These are phyloP conservation scores for Taurulus bubalis DNA, from an alignment of 2,113 vertebrate species.

Conservation along the genomic window DNA sequence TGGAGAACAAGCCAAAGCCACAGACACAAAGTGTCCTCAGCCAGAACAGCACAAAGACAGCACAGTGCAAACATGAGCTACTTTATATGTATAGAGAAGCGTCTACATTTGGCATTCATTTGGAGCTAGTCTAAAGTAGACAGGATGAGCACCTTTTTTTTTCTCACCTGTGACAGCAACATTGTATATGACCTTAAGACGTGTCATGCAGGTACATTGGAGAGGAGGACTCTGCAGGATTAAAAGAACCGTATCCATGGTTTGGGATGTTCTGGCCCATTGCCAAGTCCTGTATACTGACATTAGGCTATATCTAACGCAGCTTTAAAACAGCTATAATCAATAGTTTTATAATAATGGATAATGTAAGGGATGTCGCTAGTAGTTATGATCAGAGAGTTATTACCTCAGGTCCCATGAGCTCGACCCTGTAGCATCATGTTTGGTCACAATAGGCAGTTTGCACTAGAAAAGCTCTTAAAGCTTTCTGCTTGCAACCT, in stretches of 20 bases:
- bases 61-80: constrained; percentile 23
- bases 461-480: not conserved
- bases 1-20: not conserved
- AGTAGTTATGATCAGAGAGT: not conserved
- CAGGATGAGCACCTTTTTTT: constrained; percentile 32
- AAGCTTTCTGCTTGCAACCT: not conserved
- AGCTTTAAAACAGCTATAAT: not conserved
- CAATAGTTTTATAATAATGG: not conserved
- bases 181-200: constrained; percentile 32
- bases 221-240: not conserved
- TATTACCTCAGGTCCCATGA: not conserved
- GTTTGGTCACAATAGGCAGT: not conserved
- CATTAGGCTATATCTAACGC: not conserved
- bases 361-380: not conserved
- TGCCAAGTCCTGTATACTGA: not conserved
- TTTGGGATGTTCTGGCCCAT: not conserved
- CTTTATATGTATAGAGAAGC: constrained; percentile 59
- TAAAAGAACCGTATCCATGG: not conserved
- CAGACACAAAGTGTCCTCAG: not conserved
- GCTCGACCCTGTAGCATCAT: not conserved
- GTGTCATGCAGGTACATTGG: not conserved
- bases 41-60: constrained; percentile 6
- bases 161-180: constrained; percentile 30
- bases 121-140: constrained; percentile 39
- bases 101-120: constrained; percentile 59